phyloP scores from a whole-genome alignment of 2,888 invertebrate species.

The Rhodophaea formosa region DNA sequence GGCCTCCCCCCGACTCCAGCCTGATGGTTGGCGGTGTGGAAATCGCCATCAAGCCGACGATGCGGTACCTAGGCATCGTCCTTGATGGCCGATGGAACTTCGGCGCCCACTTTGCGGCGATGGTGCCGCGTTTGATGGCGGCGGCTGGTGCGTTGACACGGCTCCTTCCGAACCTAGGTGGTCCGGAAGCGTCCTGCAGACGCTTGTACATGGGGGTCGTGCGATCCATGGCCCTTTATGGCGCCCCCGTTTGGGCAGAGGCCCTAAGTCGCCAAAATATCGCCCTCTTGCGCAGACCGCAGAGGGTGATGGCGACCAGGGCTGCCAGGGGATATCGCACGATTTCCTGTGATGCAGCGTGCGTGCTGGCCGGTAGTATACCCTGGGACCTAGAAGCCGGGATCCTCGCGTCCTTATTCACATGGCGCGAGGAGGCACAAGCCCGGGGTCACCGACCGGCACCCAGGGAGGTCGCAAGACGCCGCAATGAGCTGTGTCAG shows the following conservation, averaged over 20 bases:
- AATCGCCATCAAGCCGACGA: background rate
- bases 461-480: too few relatives aligned
- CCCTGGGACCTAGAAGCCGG: too few relatives aligned
- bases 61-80: background rate
- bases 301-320: too few relatives aligned
- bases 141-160: background rate
- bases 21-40: slow-evolving; percentile 9
- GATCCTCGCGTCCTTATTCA: too few relatives aligned
- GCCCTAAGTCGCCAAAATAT: background rate
- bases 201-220: background rate
- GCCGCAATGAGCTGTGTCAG: too few relatives aligned
- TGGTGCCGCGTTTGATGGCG: background rate
- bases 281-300: background rate
- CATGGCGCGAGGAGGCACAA: too few relatives aligned
- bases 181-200: background rate
- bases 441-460: too few relatives aligned
- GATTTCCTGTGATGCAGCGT: too few relatives aligned
- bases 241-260: background rate
- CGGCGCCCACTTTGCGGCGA: too few relatives aligned
- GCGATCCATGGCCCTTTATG: background rate
- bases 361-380: too few relatives aligned
- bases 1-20: slow-evolving; percentile 10
- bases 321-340: too few relatives aligned
- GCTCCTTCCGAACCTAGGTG: background rate
- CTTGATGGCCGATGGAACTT: background rate